phyloP scores from a whole-genome alignment of 2,888 invertebrate genomes.

The Aethes cnicana region DNA sequence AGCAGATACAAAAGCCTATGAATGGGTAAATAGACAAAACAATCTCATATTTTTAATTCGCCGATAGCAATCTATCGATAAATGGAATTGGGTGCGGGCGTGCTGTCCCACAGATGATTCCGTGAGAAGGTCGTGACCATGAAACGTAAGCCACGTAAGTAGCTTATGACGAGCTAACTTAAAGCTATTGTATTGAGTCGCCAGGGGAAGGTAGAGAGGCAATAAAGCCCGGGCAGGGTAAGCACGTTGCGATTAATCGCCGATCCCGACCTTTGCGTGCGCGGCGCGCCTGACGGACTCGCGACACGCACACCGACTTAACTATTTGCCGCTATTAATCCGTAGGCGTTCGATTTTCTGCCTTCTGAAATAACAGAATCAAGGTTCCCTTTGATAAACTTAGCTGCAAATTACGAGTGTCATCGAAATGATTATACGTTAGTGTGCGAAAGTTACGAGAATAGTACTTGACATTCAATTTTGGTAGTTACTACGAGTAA shows the following conservation, averaged over 20 bases:
- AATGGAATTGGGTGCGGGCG: background rate
- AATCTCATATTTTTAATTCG: slow-evolving; percentile 2
- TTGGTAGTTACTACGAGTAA: no score
- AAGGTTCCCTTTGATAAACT: background rate
- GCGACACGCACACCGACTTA: slow-evolving; percentile 55
- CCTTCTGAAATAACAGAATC: background rate
- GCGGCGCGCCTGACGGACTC: slow-evolving; percentile 62
- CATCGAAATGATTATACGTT: no score
- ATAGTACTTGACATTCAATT: no score
- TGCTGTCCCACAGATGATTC: background rate
- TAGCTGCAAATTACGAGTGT: no score
- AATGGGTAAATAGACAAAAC: background rate
- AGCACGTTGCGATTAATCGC: slow-evolving; percentile 64
- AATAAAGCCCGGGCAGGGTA: slow-evolving; percentile 64
- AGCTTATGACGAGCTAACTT: slow-evolving; percentile 20
- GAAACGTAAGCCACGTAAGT: slow-evolving; percentile 12
- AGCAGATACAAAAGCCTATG: background rate
- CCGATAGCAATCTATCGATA: slow-evolving; percentile 12
- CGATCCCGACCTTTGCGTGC: slow-evolving; percentile 75
- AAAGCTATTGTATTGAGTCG: slow-evolving; percentile 48
- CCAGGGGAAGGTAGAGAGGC: slow-evolving; percentile 54
- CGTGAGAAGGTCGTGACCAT: slow-evolving; percentile 23
- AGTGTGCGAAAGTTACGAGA: no score
- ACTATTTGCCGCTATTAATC: slow-evolving; percentile 53
- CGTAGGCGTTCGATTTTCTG: slow-evolving; percentile 54